Base-by-base conservation (phyloP, 2,113 vertebrate species). In the Chamaetylas fuelleborni region DNA sequence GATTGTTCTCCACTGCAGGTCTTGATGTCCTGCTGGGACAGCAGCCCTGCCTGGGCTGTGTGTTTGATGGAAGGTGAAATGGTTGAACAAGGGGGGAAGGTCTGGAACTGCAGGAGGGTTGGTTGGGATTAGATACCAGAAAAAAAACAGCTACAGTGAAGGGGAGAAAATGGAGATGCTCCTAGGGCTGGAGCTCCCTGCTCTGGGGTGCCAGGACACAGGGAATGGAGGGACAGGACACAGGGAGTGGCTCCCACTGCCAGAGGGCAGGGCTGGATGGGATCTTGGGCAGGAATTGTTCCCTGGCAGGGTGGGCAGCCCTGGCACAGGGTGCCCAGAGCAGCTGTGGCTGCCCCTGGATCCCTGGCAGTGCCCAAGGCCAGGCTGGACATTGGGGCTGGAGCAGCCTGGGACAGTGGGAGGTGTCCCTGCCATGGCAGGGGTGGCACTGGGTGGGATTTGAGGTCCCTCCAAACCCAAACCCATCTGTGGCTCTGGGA, bases 381-480 rank as follows among this genome's bases (percentile, higher is more conserved):
- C 78, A 74, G 53, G 60, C 0, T 81, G 56, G 84, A 9, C 80
- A 36, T 0, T n/a, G 65, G 73, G 29, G 5, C 40, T 36, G 36
- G 36, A 36, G 36, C 36, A 36, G 36, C 36, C 36, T 36, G 65
- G 73, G 29, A 5, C 40, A 24, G 42, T 36, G 76, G 76, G 18
- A 72, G 34, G 50, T 10, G 73, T 54, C 65, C 48, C 74, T 62
- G 43, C 77, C 51, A 29, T 6, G 33, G 50, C 22, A 16, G 36
- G 66, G 43, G 1, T 9, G 69, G n/a, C 1, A 4, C 4, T 10
- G 40, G 53, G 0, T 0, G n/a, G 3, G 4, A 0, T 54, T 11
- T 7, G 0, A 9, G 0, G 9, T 40, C 29, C n/a, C 4, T 19
- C 5, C 33, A 4, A 14, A 11, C 7, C 4, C 79, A 82, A 42